phyloP scores from a whole-genome alignment of 2,888 invertebrate species.

The Sarcophaga caerulescens region DNA sequence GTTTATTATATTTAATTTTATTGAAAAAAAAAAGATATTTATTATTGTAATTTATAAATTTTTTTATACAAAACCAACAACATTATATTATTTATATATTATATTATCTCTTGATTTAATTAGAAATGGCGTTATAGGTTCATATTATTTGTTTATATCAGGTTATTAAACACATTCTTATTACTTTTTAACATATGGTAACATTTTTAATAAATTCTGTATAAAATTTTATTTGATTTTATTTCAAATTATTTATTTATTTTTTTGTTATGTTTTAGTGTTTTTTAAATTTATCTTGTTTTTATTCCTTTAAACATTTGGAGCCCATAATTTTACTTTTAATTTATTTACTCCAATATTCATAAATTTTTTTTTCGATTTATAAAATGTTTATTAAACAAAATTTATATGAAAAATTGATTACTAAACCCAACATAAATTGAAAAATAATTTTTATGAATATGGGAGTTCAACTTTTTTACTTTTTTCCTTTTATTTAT shows the following conservation, averaged over 20 bases:
- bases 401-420: too few relatives aligned
- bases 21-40: not conserved
- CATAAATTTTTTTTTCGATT: too few relatives aligned
- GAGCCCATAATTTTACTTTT: too few relatives aligned
- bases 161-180: too few relatives aligned
- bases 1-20: too few relatives aligned
- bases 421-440: not conserved
- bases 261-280: not conserved
- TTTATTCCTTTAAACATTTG: not conserved
- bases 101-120: slow-evolving; percentile 7
- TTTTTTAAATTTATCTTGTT: slow-evolving; percentile 11
- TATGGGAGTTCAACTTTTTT: not conserved
- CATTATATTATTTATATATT: slow-evolving; percentile 19
- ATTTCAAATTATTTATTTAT: not conserved
- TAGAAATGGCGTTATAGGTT: not conserved
- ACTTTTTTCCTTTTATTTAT: not conserved
- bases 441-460: not conserved
- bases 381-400: too few relatives aligned
- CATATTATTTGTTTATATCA: not conserved
- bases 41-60: slow-evolving; percentile 19
- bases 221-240: not conserved
- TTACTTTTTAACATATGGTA: too few relatives aligned
- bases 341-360: too few relatives aligned
- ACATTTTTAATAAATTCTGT: too few relatives aligned
- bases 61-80: slow-evolving; percentile 15